Percentiles rank a stretch among this genome's conserved stretches.
These are phyloP conservation scores for Plagiodera versicolora DNA, from an alignment of 2,888 invertebrate genomes.

Conservation along the genomic window DNA sequence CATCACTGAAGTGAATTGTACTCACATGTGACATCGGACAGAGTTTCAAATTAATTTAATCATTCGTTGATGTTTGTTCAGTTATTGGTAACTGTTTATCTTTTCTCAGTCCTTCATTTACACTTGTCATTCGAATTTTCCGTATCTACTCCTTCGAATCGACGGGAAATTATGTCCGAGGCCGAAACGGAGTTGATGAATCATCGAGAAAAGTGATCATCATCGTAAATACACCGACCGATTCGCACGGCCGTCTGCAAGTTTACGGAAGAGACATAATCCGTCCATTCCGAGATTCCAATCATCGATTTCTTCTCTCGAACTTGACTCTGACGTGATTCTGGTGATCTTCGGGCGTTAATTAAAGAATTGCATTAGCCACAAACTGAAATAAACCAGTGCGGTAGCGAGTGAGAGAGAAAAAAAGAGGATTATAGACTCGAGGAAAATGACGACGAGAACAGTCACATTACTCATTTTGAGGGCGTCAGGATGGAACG, in stretches of 20 bases:
- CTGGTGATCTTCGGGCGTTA: slow-evolving; percentile 25
- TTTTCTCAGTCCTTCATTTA: no score
- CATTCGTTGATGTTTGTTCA: no score
- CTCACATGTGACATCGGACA: no score
- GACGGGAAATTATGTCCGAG: neutral
- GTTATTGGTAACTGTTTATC: no score
- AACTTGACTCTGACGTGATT: slow-evolving; percentile 18
- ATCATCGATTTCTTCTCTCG: slow-evolving; percentile 9
- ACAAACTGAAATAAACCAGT: slow-evolving; percentile 18
- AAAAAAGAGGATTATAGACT: slow-evolving; percentile 4
- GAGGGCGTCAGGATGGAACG: no score
- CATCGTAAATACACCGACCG: neutral
- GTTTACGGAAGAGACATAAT: slow-evolving; percentile 12
- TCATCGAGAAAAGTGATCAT: neutral
- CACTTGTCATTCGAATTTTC: no score
- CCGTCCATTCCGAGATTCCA: slow-evolving; percentile 6
- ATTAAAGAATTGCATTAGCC: slow-evolving; percentile 31
- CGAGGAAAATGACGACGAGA: slow-evolving; percentile 8
- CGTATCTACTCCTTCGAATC: neutral
- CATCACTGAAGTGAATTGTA: neutral
- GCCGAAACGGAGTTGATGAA: neutral
- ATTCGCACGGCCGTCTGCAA: neutral
- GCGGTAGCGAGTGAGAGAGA: neutral
- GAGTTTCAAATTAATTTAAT: no score
- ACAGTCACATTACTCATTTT: no score